A percentile compares a stretch with the other conserved stretches of the same genome.
Conservation (phyloP, 2,113 vertebrate species). For the Barbus barbus region DNA sequence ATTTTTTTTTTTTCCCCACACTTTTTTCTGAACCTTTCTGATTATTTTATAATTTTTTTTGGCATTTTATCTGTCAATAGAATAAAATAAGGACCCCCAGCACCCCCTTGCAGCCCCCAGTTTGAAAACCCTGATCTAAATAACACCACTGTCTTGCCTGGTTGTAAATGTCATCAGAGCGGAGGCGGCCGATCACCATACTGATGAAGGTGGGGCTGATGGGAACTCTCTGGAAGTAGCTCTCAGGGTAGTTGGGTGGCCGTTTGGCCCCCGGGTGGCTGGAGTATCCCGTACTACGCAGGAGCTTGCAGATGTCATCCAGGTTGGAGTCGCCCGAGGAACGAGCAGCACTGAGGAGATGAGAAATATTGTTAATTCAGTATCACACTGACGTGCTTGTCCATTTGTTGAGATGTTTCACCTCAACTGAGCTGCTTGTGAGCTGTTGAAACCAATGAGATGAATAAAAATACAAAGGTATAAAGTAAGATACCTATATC, state of each 20-base stretch:
- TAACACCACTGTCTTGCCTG: constrained; percentile 74
- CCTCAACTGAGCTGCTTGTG: too few relatives aligned
- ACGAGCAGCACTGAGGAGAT: constrained; percentile 82
- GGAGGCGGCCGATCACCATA: constrained; percentile 93
- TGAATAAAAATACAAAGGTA: background rate
- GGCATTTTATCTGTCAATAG: too few relatives aligned
- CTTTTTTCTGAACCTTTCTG: too few relatives aligned
- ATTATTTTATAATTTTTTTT: too few relatives aligned
- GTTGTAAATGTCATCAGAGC: constrained; percentile 98
- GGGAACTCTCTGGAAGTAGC: constrained; percentile 95
- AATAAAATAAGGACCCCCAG: background rate
- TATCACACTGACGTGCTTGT: too few relatives aligned
- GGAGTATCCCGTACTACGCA: constrained; percentile 95
- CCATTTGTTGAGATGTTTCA: too few relatives aligned
- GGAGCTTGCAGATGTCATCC: constrained; percentile 96
- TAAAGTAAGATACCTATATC: constrained; percentile 86
- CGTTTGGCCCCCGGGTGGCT: constrained; percentile 89
- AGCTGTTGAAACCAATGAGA: too few relatives aligned
- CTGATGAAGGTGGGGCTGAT: constrained; percentile 87
- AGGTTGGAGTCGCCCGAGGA: constrained; percentile 96
- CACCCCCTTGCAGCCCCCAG: background rate
- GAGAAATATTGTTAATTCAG: background rate
- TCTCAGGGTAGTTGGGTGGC: constrained; percentile 91
- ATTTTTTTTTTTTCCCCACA: background rate
- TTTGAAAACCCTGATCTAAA: background rate